phyloP scores from a whole-genome alignment of 2,113 vertebrate genomes.

The Anas platyrhynchos region DNA sequence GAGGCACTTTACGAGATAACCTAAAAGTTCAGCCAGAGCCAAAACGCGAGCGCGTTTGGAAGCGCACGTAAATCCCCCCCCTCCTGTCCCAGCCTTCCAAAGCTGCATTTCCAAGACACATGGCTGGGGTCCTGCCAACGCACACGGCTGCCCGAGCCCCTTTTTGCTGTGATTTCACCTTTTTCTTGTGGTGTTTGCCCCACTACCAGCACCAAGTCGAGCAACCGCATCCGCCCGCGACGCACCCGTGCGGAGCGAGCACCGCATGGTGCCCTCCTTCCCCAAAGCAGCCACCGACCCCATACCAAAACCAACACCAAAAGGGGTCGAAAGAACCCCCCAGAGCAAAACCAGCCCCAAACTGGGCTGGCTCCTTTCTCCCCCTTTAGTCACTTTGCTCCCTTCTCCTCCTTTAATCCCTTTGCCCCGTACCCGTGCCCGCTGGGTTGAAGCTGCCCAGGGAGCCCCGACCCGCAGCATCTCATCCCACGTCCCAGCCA shows the following conservation, averaged over 20 bases:
- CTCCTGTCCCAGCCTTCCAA: rapidly evolving
- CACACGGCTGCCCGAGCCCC: rapidly evolving
- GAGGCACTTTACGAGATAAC: rapidly evolving
- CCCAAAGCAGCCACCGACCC: rapidly evolving
- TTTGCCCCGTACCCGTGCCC: not conserved
- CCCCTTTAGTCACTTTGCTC: not conserved
- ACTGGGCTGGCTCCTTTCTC: rapidly evolving
- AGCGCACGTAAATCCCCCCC: rapidly evolving
- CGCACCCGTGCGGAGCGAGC: rapidly evolving
- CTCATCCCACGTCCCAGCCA: too few species aligned
- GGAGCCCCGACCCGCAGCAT: too few species aligned
- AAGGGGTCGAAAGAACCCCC: rapidly evolving
- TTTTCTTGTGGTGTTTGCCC: not conserved
- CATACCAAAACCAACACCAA: not conserved
- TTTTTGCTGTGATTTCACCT: rapidly evolving
- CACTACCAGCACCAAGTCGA: rapidly evolving
- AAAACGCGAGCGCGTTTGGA: rapidly evolving
- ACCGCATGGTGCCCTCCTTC: not conserved
- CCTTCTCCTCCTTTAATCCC: rapidly evolving
- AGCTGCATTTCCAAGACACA: too few species aligned
- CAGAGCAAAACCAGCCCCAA: rapidly evolving
- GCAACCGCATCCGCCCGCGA: not conserved
- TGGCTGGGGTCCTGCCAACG: rapidly evolving
- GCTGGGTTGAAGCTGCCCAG: not conserved
- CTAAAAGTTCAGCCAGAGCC: rapidly evolving